These are phyloP conservation scores for Pipistrellus nathusii DNA, from an alignment of 2,797 vertebrate genomes.

Conservation along the genomic window DNA sequence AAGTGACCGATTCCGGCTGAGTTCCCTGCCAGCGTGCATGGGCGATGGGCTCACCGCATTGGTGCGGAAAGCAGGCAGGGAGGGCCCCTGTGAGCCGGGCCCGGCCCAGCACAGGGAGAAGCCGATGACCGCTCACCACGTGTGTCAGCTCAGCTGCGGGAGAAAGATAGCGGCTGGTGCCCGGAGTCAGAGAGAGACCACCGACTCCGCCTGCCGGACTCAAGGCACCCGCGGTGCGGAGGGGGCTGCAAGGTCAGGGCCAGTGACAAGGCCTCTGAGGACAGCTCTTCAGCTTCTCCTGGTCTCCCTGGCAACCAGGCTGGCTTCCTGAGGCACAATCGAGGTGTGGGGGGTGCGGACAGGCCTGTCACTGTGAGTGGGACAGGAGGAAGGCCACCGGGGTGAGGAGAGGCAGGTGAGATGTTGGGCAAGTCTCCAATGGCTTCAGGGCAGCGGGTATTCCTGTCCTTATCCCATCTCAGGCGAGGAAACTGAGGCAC, in stretches of 20 bases:
- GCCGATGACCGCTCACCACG: background rate
- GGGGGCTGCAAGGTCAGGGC: background rate
- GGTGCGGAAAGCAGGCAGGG: background rate
- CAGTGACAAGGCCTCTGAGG: background rate
- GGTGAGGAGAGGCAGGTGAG: background rate
- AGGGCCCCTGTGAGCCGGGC: background rate
- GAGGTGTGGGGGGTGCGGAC: background rate
- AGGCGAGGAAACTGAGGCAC: background rate
- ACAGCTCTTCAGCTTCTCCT: background rate
- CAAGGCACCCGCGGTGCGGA: background rate
- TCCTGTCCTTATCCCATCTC: background rate
- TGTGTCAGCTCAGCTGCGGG: background rate
- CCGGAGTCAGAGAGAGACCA: background rate
- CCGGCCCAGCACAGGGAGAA: background rate
- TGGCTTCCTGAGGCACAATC: background rate
- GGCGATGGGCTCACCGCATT: too few relatives aligned
- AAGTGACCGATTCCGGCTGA: background rate
- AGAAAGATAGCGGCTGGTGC: background rate
- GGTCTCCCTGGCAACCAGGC: conserved; percentile 23
- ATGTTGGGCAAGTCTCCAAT: background rate
- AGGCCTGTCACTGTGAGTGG: background rate
- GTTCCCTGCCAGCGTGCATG: background rate
- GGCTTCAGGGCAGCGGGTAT: rapidly evolving
- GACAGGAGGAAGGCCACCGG: background rate
- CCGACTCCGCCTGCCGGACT: background rate